Conservation (phyloP, 2,888 invertebrate genomes). For the Spisula subtruncata region DNA sequence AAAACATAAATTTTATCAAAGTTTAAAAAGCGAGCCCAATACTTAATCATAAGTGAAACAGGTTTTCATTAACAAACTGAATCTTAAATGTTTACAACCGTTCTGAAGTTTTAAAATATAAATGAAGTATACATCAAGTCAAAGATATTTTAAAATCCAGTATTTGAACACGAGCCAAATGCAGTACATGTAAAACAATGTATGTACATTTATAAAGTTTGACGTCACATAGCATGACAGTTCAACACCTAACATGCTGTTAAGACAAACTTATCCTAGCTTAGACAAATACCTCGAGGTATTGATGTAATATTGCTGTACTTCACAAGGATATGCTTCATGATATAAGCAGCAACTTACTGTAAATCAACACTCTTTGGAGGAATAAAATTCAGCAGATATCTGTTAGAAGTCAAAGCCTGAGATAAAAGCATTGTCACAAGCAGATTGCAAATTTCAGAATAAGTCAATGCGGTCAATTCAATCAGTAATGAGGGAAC, state of each 20-base stretch:
- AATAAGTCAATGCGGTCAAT: too few relatives aligned
- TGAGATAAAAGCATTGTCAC: too few relatives aligned
- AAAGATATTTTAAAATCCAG: not conserved
- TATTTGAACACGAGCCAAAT: slow-evolving; percentile 8
- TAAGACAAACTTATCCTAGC: not conserved
- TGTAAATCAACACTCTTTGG: too few relatives aligned
- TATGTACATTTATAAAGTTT: not conserved
- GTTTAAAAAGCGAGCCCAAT: too few relatives aligned
- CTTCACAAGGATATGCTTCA: not conserved
- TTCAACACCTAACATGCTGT: not conserved
- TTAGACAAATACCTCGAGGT: not conserved
- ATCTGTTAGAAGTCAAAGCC: too few relatives aligned
- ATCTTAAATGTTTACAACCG: not conserved
- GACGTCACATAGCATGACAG: not conserved
- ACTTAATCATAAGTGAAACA: not conserved
- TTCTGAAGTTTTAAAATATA: not conserved
- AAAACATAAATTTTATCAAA: too few relatives aligned
- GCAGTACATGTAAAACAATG: not conserved
- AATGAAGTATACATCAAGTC: not conserved
- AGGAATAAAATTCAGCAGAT: too few relatives aligned
- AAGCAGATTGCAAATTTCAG: too few relatives aligned
- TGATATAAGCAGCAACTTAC: not conserved
- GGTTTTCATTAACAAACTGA: not conserved
- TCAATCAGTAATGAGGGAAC: too few relatives aligned
- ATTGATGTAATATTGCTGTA: not conserved